Conservation (phyloP, 2,888 invertebrate genomes). For the Strigamia transsilvanica region DNA sequence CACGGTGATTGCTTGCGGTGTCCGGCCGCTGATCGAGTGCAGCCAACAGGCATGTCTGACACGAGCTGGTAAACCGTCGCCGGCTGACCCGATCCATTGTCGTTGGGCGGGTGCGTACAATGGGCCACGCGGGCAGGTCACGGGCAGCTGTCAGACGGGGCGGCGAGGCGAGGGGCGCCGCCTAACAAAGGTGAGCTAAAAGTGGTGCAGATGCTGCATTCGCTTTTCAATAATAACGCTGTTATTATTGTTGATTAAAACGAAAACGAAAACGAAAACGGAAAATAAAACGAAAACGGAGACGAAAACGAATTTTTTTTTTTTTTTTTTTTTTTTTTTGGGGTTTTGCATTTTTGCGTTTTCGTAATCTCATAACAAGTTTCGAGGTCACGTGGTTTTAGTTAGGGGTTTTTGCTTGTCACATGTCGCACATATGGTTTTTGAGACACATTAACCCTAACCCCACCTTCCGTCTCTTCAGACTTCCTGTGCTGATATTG, state of each 20-base stretch:
- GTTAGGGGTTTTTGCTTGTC: conserved; percentile 21
- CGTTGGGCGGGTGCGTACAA: conserved; percentile 31
- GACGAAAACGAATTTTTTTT: no score
- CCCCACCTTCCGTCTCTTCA: conserved; percentile 46
- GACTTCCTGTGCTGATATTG: conserved; percentile 35
- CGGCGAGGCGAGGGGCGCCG: conserved; percentile 32
- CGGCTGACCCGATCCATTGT: conserved; percentile 28
- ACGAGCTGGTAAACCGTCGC: conserved; percentile 49
- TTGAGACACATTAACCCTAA: conserved; percentile 49
- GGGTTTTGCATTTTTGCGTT: neutral
- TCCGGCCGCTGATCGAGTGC: conserved; percentile 31
- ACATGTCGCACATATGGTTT: conserved; percentile 47
- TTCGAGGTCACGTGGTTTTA: conserved; percentile 5
- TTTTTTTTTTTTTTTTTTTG: no score
- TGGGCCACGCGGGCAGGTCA: conserved; percentile 43
- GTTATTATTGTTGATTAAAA: conserved; percentile 17
- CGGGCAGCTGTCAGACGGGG: conserved; percentile 42
- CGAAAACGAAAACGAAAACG: no score
- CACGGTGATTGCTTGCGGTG: conserved; percentile 6
- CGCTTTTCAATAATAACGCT: conserved; percentile 7
- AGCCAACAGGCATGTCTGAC: conserved; percentile 48
- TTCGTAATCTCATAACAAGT: neutral
- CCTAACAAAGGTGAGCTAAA: neutral
- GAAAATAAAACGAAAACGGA: no score
- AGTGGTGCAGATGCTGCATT: conserved; percentile 22